phyloP scores from a whole-genome alignment of 2,888 invertebrate species.

The Meliscaeva auricollis region DNA sequence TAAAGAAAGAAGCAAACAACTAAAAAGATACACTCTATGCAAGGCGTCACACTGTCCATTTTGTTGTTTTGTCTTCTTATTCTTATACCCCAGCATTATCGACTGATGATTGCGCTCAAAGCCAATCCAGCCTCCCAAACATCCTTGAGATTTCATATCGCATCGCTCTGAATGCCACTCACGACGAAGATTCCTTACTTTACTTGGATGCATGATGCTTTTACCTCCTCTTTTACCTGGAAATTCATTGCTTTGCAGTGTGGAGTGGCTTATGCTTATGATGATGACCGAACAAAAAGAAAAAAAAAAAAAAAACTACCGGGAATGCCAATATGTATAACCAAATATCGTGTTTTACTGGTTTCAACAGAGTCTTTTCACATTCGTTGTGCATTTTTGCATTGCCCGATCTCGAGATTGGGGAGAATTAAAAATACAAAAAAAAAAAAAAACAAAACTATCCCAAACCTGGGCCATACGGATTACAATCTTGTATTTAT shows the following conservation, averaged over 20 bases:
- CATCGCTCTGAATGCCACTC: slow-evolving; percentile 67
- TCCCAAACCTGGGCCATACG: slow-evolving; percentile 59
- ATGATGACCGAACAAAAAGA: slow-evolving; percentile 4
- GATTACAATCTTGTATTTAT: slow-evolving; percentile 67
- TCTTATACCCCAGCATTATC: slow-evolving; percentile 7
- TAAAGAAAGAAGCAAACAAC: not conserved
- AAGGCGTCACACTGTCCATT: slow-evolving; percentile 67
- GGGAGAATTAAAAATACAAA: slow-evolving; percentile 14
- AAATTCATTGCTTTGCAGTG: not conserved
- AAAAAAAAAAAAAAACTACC: not conserved
- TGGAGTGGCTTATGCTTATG: slow-evolving; percentile 51
- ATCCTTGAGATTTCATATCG: slow-evolving; percentile 77
- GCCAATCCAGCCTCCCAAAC: slow-evolving; percentile 47
- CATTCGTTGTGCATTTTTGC: slow-evolving; percentile 62
- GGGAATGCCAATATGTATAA: slow-evolving; percentile 65
- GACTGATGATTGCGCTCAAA: slow-evolving; percentile 12
- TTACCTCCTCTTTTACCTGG: slow-evolving; percentile 8
- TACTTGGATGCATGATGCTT: not conserved
- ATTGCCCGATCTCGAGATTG: slow-evolving; percentile 14
- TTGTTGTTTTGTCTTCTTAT: slow-evolving; percentile 51
- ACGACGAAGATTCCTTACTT: slow-evolving; percentile 31
- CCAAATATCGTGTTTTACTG: slow-evolving; percentile 76
- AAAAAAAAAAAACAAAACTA: slow-evolving; percentile 17
- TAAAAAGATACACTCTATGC: not conserved
- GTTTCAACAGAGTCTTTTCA: slow-evolving; percentile 60